phyloP scores from a whole-genome alignment of 2,888 invertebrate genomes.

The Brachynemurus nebulosus region DNA sequence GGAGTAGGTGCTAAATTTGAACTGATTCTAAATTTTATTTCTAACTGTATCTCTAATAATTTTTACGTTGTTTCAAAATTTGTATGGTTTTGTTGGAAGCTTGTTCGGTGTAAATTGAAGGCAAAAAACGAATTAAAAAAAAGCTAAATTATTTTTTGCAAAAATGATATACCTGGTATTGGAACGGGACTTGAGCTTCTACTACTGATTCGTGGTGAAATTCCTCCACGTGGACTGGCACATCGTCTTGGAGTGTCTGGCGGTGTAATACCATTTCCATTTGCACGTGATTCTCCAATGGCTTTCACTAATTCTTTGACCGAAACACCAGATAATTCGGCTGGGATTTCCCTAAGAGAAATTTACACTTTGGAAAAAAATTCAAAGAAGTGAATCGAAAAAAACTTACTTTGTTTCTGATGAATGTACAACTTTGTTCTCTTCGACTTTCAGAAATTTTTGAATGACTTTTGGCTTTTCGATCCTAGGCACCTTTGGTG shows the following conservation, averaged over 20 bases:
- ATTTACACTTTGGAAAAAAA: background rate
- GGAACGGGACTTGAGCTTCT: constrained; percentile 45
- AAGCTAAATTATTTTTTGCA: no score
- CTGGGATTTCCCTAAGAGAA: constrained; percentile 32
- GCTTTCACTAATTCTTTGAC: constrained; percentile 61
- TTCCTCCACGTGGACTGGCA: constrained; percentile 36
- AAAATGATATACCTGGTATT: constrained; percentile 42
- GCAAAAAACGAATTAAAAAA: no score
- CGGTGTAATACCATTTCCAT: constrained; percentile 62
- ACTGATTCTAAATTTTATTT: no score
- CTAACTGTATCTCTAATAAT: no score
- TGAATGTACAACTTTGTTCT: constrained; percentile 21
- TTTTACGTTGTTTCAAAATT: no score
- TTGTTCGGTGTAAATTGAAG: no score
- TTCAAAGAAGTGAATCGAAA: background rate
- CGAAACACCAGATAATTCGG: constrained; percentile 47
- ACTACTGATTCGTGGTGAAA: constrained; percentile 36
- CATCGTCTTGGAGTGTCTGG: constrained; percentile 48
- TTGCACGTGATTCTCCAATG: constrained; percentile 60
- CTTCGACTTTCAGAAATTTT: constrained; percentile 42
- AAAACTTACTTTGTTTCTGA: constrained; percentile 4
- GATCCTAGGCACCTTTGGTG: constrained; percentile 27
- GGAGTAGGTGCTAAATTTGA: no score
- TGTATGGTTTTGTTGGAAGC: no score
- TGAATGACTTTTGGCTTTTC: constrained; percentile 32